These are phyloP conservation scores for Hydrozoanthus gracilis DNA, from an alignment of 92 coral and sea anemone species.

Conservation along the genomic window DNA sequence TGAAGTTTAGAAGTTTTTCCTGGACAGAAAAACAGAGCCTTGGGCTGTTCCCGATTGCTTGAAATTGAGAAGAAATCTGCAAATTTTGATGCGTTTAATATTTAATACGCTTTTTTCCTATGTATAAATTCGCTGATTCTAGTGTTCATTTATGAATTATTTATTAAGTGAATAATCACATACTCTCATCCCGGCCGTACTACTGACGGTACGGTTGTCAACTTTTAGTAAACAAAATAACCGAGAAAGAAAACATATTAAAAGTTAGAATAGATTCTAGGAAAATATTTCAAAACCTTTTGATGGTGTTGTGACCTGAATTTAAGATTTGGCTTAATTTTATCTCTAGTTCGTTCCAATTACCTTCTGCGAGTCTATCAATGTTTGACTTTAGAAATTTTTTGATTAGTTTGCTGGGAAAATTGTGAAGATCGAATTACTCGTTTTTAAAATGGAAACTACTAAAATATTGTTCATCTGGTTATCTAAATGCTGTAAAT, in stretches of 20 bases:
- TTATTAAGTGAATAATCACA: conserved; percentile 17
- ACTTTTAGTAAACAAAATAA: conserved; percentile 16
- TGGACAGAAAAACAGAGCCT: not conserved
- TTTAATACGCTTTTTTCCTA: conserved; percentile 45
- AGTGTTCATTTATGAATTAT: conserved; percentile 30
- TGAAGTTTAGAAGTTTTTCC: not conserved
- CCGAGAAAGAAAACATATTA: not conserved
- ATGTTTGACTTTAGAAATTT: not conserved
- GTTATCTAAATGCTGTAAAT: too few species aligned
- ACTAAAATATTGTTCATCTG: not conserved
- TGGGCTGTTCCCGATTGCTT: not conserved
- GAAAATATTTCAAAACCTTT: not conserved
- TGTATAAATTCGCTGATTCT: not conserved
- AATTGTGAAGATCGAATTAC: conserved; percentile 1
- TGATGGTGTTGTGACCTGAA: not conserved
- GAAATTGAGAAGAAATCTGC: conserved; percentile 41
- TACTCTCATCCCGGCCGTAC: not conserved
- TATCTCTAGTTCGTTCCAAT: not conserved
- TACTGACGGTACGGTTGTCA: conserved; percentile 4
- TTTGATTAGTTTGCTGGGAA: not conserved
- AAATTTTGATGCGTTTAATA: conserved; percentile 59
- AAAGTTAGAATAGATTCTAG: not conserved
- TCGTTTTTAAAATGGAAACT: not conserved
- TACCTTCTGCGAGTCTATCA: not conserved
- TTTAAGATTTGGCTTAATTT: not conserved